Conservation (phyloP, 1,140 invertebrate species). For the Protaetia brevitarsis region DNA sequence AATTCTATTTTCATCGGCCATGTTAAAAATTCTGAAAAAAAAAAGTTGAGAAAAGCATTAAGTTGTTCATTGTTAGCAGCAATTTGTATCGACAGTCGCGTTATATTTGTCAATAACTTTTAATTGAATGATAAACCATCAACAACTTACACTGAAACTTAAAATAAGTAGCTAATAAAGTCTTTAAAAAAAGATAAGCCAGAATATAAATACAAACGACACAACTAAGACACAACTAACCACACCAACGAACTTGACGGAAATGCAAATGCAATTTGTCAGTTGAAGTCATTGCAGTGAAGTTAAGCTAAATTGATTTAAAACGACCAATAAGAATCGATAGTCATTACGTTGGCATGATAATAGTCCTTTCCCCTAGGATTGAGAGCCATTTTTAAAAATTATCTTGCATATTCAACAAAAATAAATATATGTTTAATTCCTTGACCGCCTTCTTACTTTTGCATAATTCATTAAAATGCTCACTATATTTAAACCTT, state of each 20-base stretch:
- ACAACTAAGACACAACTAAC: neutral
- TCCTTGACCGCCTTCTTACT: no score
- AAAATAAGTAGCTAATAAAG: slow-evolving; percentile 1
- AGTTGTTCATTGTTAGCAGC: no score
- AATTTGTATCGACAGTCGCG: no score
- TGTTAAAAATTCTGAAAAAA: slow-evolving; percentile 27
- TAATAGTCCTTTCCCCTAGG: no score
- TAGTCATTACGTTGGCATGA: neutral
- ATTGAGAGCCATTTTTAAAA: no score
- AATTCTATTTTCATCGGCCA: slow-evolving; percentile 47
- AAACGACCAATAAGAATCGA: neutral
- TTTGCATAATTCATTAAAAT: no score
- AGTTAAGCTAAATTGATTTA: neutral
- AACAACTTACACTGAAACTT: neutral
- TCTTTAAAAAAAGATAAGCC: neutral
- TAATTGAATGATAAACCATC: no score
- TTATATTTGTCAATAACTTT: no score
- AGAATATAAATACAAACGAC: neutral
- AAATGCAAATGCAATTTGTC: neutral
- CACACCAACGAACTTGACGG: neutral
- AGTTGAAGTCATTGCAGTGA: neutral
- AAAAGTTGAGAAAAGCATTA: neutral
- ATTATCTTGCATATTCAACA: no score
- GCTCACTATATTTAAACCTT: no score
- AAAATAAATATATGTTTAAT: no score